These are phyloP conservation scores for Athrips mouffetella DNA, from an alignment of 2,888 invertebrate species.

Conservation along the genomic window DNA sequence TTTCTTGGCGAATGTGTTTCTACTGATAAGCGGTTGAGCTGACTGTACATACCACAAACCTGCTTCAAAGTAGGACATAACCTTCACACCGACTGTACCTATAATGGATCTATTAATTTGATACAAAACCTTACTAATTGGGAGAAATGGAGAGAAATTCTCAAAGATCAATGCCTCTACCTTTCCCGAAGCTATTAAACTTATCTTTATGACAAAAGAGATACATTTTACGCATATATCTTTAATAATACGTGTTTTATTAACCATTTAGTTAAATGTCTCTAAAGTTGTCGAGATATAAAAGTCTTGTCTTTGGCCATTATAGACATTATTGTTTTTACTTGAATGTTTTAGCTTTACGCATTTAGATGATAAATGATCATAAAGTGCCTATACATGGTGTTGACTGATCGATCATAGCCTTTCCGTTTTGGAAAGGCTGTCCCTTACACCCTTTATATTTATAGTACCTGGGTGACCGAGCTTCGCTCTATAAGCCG, in stretches of 20 bases:
- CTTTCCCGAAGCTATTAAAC: slow-evolving; percentile 21
- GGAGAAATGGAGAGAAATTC: slow-evolving; percentile 32
- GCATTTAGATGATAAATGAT: too few relatives aligned
- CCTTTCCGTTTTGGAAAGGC: too few relatives aligned
- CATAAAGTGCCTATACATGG: too few relatives aligned
- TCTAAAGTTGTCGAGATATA: slow-evolving; percentile 10
- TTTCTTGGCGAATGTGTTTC: too few relatives aligned
- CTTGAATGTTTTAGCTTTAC: neutral
- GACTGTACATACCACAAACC: neutral
- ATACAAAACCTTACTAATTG: slow-evolving; percentile 41
- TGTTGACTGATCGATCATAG: too few relatives aligned
- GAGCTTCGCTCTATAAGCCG: too few relatives aligned
- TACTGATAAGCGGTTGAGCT: too few relatives aligned
- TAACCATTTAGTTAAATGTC: slow-evolving; percentile 27
- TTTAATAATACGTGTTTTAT: slow-evolving; percentile 30
- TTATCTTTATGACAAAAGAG: slow-evolving; percentile 29
- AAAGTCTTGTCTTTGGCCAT: neutral
- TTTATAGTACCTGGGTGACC: too few relatives aligned
- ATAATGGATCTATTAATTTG: slow-evolving; percentile 40
- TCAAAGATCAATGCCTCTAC: slow-evolving; percentile 31
- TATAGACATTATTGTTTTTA: neutral
- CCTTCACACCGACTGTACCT: slow-evolving; percentile 9
- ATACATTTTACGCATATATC: slow-evolving; percentile 22
- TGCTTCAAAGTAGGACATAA: neutral
- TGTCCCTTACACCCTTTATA: too few relatives aligned